Conservation (phyloP, 1,140 invertebrate species). For the Ruditapes philippinarum region DNA sequence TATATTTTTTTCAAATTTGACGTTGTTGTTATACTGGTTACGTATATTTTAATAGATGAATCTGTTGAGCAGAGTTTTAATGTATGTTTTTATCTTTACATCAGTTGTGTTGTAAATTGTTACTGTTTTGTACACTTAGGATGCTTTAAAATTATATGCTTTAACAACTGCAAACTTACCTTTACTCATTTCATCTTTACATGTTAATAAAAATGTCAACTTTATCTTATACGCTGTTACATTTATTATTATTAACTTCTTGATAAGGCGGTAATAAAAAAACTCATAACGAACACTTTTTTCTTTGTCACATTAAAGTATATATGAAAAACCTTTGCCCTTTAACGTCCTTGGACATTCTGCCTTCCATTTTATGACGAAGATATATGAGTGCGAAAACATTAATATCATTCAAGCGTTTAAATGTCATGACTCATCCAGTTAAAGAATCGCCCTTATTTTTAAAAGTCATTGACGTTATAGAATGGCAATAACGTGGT, state of each 20-base stretch:
- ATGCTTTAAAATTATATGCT: background rate
- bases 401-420: too few species aligned
- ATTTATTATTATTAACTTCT: background rate
- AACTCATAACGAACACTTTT: background rate
- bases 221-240: background rate
- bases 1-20: background rate
- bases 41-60: background rate
- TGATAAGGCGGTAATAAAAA: background rate
- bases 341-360: too few species aligned
- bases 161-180: background rate
- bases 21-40: background rate
- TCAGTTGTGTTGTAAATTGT: background rate
- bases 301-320: background rate
- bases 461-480: too few species aligned
- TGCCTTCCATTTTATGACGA: too few species aligned
- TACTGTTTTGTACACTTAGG: background rate
- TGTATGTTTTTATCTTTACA: background rate
- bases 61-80: slow-evolving; percentile 22
- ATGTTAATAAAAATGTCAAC: slow-evolving; percentile 16
- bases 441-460: too few species aligned
- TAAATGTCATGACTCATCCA: too few species aligned
- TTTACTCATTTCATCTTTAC: background rate
- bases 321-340: too few species aligned
- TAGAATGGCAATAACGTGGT: too few species aligned
- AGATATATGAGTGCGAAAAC: too few species aligned